These are phyloP conservation scores for Zapornia atra DNA, from an alignment of 2,113 vertebrate species.

Conservation along the genomic window DNA sequence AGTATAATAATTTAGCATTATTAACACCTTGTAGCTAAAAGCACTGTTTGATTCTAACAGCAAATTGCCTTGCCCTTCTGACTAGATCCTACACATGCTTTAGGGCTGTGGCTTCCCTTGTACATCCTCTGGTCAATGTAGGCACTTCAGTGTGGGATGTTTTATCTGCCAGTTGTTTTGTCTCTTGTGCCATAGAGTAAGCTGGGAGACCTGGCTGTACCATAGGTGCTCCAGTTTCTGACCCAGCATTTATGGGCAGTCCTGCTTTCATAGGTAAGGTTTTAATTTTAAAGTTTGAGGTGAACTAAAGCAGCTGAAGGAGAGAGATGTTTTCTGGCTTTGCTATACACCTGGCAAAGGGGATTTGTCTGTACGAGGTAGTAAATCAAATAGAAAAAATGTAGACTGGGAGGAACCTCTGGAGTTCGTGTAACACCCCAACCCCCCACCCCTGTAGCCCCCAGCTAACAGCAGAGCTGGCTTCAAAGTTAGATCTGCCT, in stretches of 20 bases:
- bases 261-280: not conserved
- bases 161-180: not conserved
- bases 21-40: not conserved
- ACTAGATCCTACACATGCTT: not conserved
- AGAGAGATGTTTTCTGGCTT: not conserved
- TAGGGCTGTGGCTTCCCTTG: not conserved
- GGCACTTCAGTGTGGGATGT: accelerated
- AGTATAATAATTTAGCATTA: not conserved
- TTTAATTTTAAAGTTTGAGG: not conserved
- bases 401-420: not conserved
- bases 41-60: not conserved
- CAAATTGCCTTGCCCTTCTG: not conserved
- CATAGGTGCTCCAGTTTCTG: not conserved
- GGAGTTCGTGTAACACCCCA: not conserved
- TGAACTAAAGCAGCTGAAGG: not conserved
- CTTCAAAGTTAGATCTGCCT: not conserved
- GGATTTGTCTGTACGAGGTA: accelerated
- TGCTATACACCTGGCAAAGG: not conserved
- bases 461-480: not conserved
- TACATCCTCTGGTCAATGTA: not conserved
- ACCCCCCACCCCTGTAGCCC: not conserved
- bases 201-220: not conserved
- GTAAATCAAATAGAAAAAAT: not conserved
- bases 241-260: not conserved
- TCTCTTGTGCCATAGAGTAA: not conserved